Conservation (phyloP, 2,113 vertebrate species). For the Alexandromys fortis region DNA sequence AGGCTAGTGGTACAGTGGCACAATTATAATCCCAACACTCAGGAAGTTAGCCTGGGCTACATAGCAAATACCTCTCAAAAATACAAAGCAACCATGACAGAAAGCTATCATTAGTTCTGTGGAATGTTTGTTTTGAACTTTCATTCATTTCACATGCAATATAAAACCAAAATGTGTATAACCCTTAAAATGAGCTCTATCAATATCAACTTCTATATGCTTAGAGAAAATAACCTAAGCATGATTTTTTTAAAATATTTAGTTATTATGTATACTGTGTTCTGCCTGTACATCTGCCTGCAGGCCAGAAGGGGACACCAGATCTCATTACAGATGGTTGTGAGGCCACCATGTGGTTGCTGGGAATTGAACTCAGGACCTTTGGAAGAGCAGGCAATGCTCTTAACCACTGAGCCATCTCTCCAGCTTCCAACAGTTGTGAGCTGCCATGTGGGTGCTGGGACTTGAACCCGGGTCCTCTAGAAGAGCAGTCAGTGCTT, state of each 20-base stretch:
- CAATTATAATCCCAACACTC: background rate
- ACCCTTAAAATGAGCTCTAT: background rate
- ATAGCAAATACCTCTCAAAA: background rate
- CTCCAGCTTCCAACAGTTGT: too few species aligned
- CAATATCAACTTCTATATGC: background rate
- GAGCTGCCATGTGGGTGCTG: too few species aligned
- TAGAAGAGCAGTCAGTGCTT: too few species aligned
- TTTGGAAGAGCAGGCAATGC: too few species aligned
- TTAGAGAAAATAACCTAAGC: background rate
- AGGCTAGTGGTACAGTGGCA: background rate
- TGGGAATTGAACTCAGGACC: too few species aligned
- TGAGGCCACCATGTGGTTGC: too few species aligned
- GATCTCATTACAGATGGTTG: too few species aligned
- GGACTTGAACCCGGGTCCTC: too few species aligned
- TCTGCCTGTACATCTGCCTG: too few species aligned
- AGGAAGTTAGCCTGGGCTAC: background rate
- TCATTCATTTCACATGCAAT: background rate
- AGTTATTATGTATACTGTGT: too few species aligned
- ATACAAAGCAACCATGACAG: background rate
- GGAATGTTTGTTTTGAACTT: slow-evolving; percentile 23
- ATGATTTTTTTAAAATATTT: background rate
- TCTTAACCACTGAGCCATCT: too few species aligned
- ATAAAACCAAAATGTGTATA: slow-evolving; percentile 33
- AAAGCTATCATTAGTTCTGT: background rate
- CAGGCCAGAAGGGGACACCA: too few species aligned